Percentiles rank a stretch among this genome's conserved stretches.
Evolutionary conservation across 2,113 vertebrate species (phyloP).

Genomic region (Oreochromis niloticus): DNA sequence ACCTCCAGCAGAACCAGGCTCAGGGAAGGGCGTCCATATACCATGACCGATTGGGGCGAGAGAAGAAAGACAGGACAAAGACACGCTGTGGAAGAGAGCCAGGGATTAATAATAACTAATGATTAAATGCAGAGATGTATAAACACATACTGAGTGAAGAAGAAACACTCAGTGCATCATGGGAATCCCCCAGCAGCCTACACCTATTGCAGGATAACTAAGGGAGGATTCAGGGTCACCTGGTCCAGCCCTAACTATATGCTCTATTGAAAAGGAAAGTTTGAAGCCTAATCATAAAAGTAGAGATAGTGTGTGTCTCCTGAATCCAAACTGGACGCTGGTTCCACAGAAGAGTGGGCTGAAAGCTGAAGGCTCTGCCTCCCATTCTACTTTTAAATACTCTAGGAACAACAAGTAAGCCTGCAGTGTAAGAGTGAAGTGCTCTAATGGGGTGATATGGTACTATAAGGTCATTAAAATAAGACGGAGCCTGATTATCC

Average conservation of each 20-base stretch:
- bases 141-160: neutral
- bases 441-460: neutral
- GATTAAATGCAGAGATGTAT: neutral
- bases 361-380: no score
- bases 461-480: neutral
- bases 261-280: neutral
- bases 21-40: neutral
- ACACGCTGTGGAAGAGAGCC: neutral
- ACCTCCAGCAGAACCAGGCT: neutral
- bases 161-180: neutral
- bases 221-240: neutral
- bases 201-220: neutral
- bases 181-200: neutral
- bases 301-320: neutral
- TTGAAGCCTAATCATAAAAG: neutral
- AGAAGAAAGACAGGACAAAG: neutral
- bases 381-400: neutral
- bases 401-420: neutral
- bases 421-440: neutral
- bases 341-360: neutral
- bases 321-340: neutral
- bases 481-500: neutral
- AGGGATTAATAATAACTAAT: neutral
- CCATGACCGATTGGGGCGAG: accelerated
- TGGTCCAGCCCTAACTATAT: accelerated